A percentile compares a stretch with the other conserved stretches of the same genome.
phyloP scores from a whole-genome alignment of 2,888 invertebrate species.

The Eucera pruinosa region DNA sequence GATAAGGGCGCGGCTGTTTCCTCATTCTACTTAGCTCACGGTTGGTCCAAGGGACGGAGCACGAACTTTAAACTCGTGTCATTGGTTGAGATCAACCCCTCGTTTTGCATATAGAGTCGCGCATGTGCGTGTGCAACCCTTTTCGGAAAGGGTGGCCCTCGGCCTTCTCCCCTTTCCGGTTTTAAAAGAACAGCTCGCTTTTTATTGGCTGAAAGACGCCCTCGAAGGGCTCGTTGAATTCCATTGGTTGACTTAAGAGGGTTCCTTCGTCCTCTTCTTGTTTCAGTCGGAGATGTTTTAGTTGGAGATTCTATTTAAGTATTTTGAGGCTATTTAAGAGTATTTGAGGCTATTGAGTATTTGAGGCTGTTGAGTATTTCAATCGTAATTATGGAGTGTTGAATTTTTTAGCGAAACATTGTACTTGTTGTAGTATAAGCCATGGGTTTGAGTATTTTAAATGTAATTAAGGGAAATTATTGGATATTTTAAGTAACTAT shows the following conservation, averaged over 20 bases:
- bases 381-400: no score
- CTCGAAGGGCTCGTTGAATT: constrained; percentile 4
- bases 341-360: no score
- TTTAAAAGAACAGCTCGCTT: constrained; percentile 24
- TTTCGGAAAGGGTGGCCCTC: constrained; percentile 49
- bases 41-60: constrained; percentile 58
- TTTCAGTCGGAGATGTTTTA: background rate
- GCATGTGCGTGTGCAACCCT: constrained; percentile 73
- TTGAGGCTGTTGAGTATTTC: no score
- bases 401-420: no score
- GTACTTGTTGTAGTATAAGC: no score
- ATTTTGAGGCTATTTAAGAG: no score
- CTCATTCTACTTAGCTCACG: constrained; percentile 45
- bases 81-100: constrained; percentile 67
- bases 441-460: no score
- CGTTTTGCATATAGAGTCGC: constrained; percentile 78
- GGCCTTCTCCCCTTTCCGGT: constrained; percentile 1
- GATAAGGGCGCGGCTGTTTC: constrained; percentile 73
- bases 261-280: background rate
- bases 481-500: no score
- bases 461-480: no score
- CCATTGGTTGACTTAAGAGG: constrained; percentile 6
- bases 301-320: no score
- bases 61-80: constrained; percentile 73
- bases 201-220: constrained; percentile 31